Evolutionary conservation across 2,113 vertebrate genomes (phyloP).

Genomic region (Triplophysa siluroides): DNA sequence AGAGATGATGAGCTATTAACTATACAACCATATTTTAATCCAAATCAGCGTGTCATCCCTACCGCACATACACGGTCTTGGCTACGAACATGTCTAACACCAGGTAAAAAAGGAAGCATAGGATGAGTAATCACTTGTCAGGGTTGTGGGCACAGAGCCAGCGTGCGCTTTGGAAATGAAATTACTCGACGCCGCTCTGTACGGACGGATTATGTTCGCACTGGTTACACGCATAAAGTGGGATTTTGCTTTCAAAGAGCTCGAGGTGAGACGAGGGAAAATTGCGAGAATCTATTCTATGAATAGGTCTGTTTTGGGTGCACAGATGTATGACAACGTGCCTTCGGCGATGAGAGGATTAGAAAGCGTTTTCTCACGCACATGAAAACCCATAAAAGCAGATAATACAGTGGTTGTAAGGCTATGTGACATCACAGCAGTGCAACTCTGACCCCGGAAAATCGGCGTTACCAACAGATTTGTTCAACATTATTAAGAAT

Average conservation of each 20-base stretch:
- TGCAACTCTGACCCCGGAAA: background rate
- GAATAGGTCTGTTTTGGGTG: slow-evolving; percentile 14
- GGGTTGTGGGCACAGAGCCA: slow-evolving; percentile 45
- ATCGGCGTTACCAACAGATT: background rate
- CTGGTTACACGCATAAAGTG: slow-evolving; percentile 32
- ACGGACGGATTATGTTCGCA: slow-evolving; percentile 51
- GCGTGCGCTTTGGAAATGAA: slow-evolving; percentile 49
- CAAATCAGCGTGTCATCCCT: slow-evolving; percentile 20
- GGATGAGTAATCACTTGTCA: slow-evolving; percentile 47
- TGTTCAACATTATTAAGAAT: background rate
- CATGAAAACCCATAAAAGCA: slow-evolving; percentile 22
- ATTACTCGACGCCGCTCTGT: slow-evolving; percentile 50
- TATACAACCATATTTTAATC: background rate
- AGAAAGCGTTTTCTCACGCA: slow-evolving; percentile 26
- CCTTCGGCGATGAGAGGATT: slow-evolving; percentile 6
- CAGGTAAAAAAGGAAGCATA: background rate
- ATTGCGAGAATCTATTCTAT: slow-evolving; percentile 25
- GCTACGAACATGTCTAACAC: slow-evolving; percentile 6
- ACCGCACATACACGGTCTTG: background rate
- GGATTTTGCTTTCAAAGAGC: slow-evolving; percentile 40
- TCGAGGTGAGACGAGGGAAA: background rate
- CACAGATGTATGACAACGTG: slow-evolving; percentile 9
- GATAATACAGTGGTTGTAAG: background rate
- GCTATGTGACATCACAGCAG: slow-evolving; percentile 21
- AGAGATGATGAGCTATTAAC: background rate